Evolutionary conservation across 2,113 vertebrate species (phyloP), one percentile per base, ranked within the genome.

Genomic region (Desmodus rotundus): DNA sequence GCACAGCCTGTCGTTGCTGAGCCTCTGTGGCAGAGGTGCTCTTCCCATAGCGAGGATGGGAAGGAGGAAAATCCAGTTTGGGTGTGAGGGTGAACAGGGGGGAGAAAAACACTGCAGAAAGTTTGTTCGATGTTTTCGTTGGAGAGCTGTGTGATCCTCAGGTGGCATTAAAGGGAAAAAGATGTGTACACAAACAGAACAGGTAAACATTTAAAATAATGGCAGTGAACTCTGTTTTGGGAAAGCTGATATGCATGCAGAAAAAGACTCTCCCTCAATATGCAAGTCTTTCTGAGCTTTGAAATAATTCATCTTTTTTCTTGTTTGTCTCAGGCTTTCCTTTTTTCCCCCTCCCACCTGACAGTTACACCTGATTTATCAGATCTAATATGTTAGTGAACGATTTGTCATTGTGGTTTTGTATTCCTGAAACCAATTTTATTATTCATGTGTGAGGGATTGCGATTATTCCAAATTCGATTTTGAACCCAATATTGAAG

Each of bases 1-100:
- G 89, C 93, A 86, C 93, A 97, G 95, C 47, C 7, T 96, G 47
- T 61, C 45, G n/a, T 96, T 97, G 98, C 97, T 96, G 96, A 95
- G 93, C 74, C 98, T 95, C 97, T 97, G 95, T 89, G 91, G 95
- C 95, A 96, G 97, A 97, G 95, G 94, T 97, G 96, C 74, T 96
- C 91, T 94, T 94, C 97, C 95, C 95, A 96, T 84, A 96, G 93
- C 94, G 97, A 91, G 94, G 96, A 96, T 90, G 93, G 96, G 91
- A 28, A 97, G 96, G 93, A 96, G 93, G 94, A 92, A 97, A 98
- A 86, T 43, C 36, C 87, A 94, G 82, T 81, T 58, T 96, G 97
- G 76, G 84, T 95, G 93, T 97, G 96, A 88, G 41, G 82, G 95
- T 76, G 52, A 83, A 97, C 86, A 95, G 89, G 87, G 94, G 54